Evolutionary conservation across 1,140 invertebrate species (phyloP).

Genomic region (Agraylea sexmaculata): DNA sequence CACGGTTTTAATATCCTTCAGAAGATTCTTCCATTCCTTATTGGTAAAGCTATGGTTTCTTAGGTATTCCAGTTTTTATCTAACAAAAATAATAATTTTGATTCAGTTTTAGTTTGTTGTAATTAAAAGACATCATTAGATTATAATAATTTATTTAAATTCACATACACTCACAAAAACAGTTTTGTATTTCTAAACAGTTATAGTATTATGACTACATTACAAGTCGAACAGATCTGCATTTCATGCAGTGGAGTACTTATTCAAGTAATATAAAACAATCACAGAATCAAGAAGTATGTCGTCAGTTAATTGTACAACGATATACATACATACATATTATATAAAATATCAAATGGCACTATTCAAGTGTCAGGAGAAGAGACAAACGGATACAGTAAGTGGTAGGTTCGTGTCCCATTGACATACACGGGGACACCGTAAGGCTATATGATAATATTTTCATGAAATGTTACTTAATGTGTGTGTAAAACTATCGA

Average conservation of each 20-base stretch:
- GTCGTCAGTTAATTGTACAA: constrained; percentile 18
- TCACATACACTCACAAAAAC: constrained; percentile 22
- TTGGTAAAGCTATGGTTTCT: too few species aligned
- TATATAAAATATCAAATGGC: constrained; percentile 11
- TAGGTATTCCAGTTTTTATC: too few species aligned
- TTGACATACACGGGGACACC: background rate
- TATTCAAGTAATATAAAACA: constrained; percentile 18
- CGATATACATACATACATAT: too few species aligned
- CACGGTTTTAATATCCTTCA: too few species aligned
- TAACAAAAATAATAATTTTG: too few species aligned
- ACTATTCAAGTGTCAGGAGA: background rate
- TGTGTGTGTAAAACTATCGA: too few species aligned
- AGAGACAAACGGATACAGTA: background rate
- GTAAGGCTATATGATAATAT: constrained; percentile 2
- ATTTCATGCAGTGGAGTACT: constrained; percentile 17
- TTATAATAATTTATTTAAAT: constrained; percentile 18
- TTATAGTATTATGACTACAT: constrained; percentile 20
- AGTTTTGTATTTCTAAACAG: constrained; percentile 16
- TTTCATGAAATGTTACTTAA: background rate
- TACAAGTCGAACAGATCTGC: constrained; percentile 16
- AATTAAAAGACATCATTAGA: too few species aligned
- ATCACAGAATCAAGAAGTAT: constrained; percentile 22
- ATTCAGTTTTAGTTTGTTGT: too few species aligned
- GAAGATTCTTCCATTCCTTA: too few species aligned
- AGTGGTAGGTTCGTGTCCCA: background rate